phyloP scores from a whole-genome alignment of 2,797 vertebrate genomes.

The Falco peregrinus region DNA sequence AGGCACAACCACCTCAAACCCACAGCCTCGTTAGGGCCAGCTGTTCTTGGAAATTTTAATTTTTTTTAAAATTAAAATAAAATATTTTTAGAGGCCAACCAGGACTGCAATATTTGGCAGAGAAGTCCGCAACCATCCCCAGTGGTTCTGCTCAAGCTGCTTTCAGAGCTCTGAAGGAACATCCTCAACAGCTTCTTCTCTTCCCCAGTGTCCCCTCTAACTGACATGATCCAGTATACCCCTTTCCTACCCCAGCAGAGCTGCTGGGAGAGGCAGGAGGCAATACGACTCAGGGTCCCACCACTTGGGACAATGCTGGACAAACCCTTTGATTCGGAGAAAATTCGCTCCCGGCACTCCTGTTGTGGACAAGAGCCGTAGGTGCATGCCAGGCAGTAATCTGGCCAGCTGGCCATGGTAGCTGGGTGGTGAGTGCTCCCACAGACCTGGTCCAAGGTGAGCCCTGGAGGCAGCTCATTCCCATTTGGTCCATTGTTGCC shows the following conservation, averaged over 20 bases:
- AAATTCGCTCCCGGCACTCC: too few species aligned
- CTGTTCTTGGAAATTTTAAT: not conserved
- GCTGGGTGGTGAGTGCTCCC: too few species aligned
- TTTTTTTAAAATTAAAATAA: not conserved
- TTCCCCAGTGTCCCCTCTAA: not conserved
- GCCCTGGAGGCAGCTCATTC: not conserved
- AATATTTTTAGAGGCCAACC: not conserved
- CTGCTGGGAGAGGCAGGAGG: not conserved
- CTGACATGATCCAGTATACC: rapidly evolving
- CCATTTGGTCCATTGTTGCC: too few species aligned
- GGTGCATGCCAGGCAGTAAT: not conserved
- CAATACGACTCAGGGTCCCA: rapidly evolving
- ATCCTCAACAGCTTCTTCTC: not conserved
- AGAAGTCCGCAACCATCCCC: not conserved
- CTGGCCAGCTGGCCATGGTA: too few species aligned
- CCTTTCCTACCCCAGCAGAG: too few species aligned
- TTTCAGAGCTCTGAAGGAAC: not conserved
- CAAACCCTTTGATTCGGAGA: too few species aligned
- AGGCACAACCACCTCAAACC: not conserved
- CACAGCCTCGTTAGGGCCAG: too few species aligned
- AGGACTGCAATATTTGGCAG: not conserved
- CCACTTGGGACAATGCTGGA: not conserved
- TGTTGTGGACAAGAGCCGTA: too few species aligned
- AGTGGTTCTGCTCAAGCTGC: not conserved
- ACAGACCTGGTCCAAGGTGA: too few species aligned